A percentile compares a stretch with the other conserved stretches of the same genome.
Evolutionary conservation across 2,113 vertebrate species (phyloP).

Genomic region (Atrichornis clamosus): DNA sequence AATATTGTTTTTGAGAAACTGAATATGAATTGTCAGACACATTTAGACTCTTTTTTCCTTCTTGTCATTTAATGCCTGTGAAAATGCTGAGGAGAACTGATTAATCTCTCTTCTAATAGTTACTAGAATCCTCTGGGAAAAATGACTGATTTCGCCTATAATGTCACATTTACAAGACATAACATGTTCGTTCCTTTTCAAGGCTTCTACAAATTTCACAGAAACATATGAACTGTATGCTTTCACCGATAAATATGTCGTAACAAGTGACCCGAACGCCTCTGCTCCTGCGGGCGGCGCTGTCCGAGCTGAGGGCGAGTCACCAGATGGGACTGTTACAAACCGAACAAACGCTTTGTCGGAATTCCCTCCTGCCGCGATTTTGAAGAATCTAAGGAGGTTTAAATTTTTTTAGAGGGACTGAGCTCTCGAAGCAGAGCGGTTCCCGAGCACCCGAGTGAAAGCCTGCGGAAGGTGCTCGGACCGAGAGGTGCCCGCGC

Average conservation of each 20-base stretch:
- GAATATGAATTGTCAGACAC: background rate
- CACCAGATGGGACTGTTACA: background rate
- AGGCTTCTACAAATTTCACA: background rate
- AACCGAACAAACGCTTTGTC: background rate
- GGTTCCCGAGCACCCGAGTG: rapidly evolving
- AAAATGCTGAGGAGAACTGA: background rate
- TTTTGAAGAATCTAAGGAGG: background rate
- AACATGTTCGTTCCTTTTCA: background rate
- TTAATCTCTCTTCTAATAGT: background rate
- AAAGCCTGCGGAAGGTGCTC: too few relatives aligned
- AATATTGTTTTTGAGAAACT: background rate
- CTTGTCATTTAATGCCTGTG: background rate
- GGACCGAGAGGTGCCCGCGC: rapidly evolving
- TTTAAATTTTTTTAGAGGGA: background rate
- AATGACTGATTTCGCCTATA: background rate
- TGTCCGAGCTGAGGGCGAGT: background rate
- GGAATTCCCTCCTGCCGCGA: background rate
- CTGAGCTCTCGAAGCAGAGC: rapidly evolving
- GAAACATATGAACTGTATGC: background rate
- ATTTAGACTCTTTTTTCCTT: background rate
- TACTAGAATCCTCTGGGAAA: background rate
- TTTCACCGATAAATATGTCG: background rate
- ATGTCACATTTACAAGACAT: background rate
- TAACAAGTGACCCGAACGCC: rapidly evolving
- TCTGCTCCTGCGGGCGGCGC: background rate